These are phyloP conservation scores for Dromas ardeola DNA, from an alignment of 2,113 vertebrate species.

Conservation along the genomic window DNA sequence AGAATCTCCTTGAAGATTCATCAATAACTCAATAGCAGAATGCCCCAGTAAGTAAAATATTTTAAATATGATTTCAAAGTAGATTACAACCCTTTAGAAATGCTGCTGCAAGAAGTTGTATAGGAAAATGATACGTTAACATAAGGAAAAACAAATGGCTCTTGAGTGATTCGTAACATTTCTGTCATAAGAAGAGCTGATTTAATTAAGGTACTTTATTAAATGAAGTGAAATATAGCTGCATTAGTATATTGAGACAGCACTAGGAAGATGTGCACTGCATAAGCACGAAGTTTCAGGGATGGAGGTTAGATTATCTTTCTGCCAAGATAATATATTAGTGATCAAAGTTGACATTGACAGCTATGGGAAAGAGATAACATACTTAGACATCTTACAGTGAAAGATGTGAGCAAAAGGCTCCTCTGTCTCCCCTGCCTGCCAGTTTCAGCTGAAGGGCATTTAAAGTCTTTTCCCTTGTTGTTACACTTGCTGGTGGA, in stretches of 20 bases:
- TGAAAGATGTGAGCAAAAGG: slow-evolving; percentile 43
- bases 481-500: slow-evolving; percentile 6
- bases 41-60: background rate
- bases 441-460: slow-evolving; percentile 51
- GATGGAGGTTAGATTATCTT: slow-evolving; percentile 44
- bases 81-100: background rate
- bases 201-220: background rate
- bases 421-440: background rate
- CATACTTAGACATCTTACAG: slow-evolving; percentile 33
- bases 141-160: background rate
- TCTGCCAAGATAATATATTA: slow-evolving; percentile 44
- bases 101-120: background rate
- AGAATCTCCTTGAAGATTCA: background rate
- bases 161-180: background rate
- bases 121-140: background rate
- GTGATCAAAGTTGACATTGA: slow-evolving; percentile 66
- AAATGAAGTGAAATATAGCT: background rate
- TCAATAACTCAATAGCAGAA: background rate
- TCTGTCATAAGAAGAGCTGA: background rate
- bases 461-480: slow-evolving; percentile 57
- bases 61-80: background rate
- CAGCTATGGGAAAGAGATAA: slow-evolving; percentile 64
- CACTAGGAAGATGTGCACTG: background rate
- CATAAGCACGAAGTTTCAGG: slow-evolving; percentile 50
- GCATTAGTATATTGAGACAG: background rate